Evolutionary conservation across 2,797 vertebrate species (phyloP), one percentile per base, ranked within the genome.

Genomic region (Strix occidentalis): DNA sequence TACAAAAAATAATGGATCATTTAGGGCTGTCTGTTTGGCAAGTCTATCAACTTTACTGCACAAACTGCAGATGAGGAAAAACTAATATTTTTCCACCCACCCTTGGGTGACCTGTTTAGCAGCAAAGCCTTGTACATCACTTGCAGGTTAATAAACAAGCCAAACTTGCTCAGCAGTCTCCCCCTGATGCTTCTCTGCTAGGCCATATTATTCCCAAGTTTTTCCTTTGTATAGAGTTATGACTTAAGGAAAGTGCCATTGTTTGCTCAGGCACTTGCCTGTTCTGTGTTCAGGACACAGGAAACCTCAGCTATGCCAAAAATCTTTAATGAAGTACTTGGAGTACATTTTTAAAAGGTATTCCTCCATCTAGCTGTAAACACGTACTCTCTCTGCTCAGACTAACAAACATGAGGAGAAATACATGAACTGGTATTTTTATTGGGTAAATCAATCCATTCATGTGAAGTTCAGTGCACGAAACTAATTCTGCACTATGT

Each of bases 231-330:
- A 8, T 2, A 9, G 33, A 51, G 10, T 37, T 78, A 41, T 81
- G 54, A 51, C 72, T 78, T 74, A 23, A 87, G 7, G 65, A 51
- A 88, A 93, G 24, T 1, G 2, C 53, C 29, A 29, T 61, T 96
- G 90, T 95, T 94, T 91, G 50, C 76, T 68, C 86, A 65, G 60
- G 88, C 65, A 69, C 58, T 71, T 92, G 60, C 80, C 65, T 69
- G 28, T 61, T 50, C 65, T n/a, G 46, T 39, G 72, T 84, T 90
- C 31, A 41, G 83, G 84, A 75, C 88, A 84, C 85, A 91, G 88
- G 90, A 95, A 96, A 78, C 63, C 43, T 95, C 63, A 86, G 58
- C 77, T 90, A 43, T 84, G 80, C 90, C 92, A 96, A 76, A 96
- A 93, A 51, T 69, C 37, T 81, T 83, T 88, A 64, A 85, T 20